Percentiles rank a stretch among this genome's conserved stretches.
phyloP scores from a whole-genome alignment of 2,797 vertebrate genomes.

The Vultur gryphus region DNA sequence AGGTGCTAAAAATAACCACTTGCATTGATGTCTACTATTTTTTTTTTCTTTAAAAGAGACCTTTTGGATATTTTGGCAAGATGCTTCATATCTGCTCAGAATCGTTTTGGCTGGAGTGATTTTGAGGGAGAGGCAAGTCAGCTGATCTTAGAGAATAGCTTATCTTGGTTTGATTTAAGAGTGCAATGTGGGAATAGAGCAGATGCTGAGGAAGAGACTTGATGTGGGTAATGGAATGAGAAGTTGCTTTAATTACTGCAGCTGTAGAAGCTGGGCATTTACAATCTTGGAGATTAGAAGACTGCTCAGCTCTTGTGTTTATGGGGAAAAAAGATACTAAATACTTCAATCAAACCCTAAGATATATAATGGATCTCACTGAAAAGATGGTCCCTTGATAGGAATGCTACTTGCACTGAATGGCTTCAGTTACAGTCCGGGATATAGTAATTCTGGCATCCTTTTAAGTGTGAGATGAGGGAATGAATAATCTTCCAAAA shows the following conservation, averaged over 20 bases:
- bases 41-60: not conserved
- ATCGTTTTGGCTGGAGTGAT: not conserved
- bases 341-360: not conserved
- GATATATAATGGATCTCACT: not conserved
- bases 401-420: not conserved
- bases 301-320: not conserved
- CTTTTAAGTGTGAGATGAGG: not conserved
- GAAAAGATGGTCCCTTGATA: not conserved
- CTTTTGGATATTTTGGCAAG: constrained; percentile 20
- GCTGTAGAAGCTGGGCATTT: constrained; percentile 11
- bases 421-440: not conserved
- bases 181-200: not conserved
- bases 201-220: not conserved
- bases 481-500: not conserved
- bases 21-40: not conserved
- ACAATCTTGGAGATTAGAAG: not conserved
- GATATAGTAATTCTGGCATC: not conserved
- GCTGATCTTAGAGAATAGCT: constrained; percentile 25
- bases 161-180: constrained; percentile 29
- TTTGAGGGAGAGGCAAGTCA: constrained; percentile 10
- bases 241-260: constrained; percentile 45
- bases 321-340: not conserved
- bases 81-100: not conserved
- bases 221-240: constrained; percentile 9
- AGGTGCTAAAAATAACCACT: constrained; percentile 23